Evolutionary conservation across 2,888 invertebrate genomes (phyloP), one percentile per base, ranked within the genome.

Genomic region (Meganola albula): DNA sequence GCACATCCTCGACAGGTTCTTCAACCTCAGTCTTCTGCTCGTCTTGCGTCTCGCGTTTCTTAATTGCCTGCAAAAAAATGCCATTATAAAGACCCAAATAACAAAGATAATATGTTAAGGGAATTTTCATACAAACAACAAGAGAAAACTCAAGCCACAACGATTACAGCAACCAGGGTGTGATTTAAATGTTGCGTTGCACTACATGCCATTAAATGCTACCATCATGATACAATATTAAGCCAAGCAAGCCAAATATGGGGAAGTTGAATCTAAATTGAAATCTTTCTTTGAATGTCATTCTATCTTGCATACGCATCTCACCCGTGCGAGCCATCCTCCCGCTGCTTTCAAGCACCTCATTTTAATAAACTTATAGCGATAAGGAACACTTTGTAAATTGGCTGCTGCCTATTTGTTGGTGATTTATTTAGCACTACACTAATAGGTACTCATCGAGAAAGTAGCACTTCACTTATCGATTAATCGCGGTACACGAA

Each of bases 291-390:
- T 58, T 58, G 72, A 69, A 68, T 72, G 73, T 73, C 60, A 56
- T 49, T 60, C 61, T 74, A 79, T 80, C 77, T 64, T 53, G 63
- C 58, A 61, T 57, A 70, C 59, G 63, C 55, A 76, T 82, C 84
- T 82, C 75, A 85, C 85, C 83, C 85, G 80, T 55, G 84, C 74
- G 51, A 84, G 73, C 85, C 84, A 85, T 76, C 80, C 84, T 74
- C 85, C 76, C 41, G 85, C 83, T 48, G 74, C 73, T 77, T 76
- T 82, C 70, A 85, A 78, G 61, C 84, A 84, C 80, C 83, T 80
- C 84, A 85, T 85, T 76, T 69, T 75, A 74, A 67, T 71, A 69
- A 20, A 20, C 8, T 20, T 64, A 62, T 61, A 59, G 54, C 52
- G 58, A 63, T 66, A 71, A 62, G 58, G 62, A 52, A 57, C 67